Evolutionary conservation across 2,797 vertebrate species (phyloP), one percentile per base, ranked within the genome.

Genomic region (Myotis planiceps): DNA sequence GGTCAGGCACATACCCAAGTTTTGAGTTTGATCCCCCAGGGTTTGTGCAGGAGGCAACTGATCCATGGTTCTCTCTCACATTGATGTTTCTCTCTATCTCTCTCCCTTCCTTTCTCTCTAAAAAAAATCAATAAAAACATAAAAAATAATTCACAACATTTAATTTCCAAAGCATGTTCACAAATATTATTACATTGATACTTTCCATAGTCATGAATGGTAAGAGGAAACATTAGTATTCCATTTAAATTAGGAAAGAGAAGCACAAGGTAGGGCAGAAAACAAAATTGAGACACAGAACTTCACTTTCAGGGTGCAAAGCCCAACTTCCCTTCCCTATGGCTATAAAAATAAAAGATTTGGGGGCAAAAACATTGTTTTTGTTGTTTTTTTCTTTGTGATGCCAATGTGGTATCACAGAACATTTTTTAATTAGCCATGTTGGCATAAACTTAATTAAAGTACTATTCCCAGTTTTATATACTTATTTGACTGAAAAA

Each of bases 131-230:
- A 66, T 66, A 66, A 66, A 66, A 60, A 29, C 21, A 55, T 55
- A 21, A 53, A 27, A n/a, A 34, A 13, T 37, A 37, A 68, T 37
- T 68, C 34, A 68, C 34, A 87, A 51, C 19, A 27, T 51, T 68
- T 82, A 65, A 14, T 74, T 95, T 68, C 69, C 51, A 89, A 82
- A 94, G 0, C 16, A 39, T 91, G 86, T 85, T 69, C 39, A 76
- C 29, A 65, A 93, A 72, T 16, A 32, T 37, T 75, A 60, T 53
- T 19, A 53, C 9, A 72, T 9, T 87, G 29, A 58, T 75, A 6
- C 4, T 39, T 2, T 7, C 18, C 42, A 68, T 7, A 51, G 18
- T 6, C 42, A 34, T 13, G 1, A 3, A 37, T 84, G 16, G 87
- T 89, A 86, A 74, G 23, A 92, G 12, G 63, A 34, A 69, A 51